These are phyloP conservation scores for Diorhabda elongata DNA, from an alignment of 1,140 invertebrate species.

Conservation along the genomic window DNA sequence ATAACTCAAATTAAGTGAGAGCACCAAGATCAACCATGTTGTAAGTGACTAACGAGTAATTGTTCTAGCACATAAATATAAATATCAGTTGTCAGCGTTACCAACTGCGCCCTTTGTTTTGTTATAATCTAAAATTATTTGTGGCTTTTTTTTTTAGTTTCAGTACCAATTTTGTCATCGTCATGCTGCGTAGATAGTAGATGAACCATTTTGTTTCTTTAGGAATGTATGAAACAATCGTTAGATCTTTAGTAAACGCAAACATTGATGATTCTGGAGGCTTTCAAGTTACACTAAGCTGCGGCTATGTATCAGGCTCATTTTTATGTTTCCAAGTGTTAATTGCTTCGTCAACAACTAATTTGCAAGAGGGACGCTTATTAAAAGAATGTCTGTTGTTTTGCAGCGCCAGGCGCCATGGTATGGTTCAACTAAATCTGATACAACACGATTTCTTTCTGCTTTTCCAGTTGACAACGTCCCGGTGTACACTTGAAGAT, in stretches of 20 bases:
- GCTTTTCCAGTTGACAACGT: too few relatives aligned
- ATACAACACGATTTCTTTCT: too few relatives aligned
- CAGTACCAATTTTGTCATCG: background rate
- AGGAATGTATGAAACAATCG: slow-evolving; percentile 33
- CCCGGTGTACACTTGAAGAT: too few relatives aligned
- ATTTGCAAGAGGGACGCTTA: slow-evolving; percentile 26
- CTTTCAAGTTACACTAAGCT: slow-evolving; percentile 2
- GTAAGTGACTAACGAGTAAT: too few relatives aligned
- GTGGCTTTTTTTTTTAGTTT: slow-evolving; percentile 33
- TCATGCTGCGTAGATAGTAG: slow-evolving; percentile 35
- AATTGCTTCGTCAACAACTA: slow-evolving; percentile 35
- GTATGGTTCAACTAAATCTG: too few relatives aligned
- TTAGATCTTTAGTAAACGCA: slow-evolving; percentile 34
- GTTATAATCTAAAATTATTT: slow-evolving; percentile 39
- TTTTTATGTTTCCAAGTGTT: slow-evolving; percentile 34
- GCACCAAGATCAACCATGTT: too few relatives aligned
- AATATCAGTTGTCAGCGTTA: slow-evolving; percentile 18
- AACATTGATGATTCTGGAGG: slow-evolving; percentile 29
- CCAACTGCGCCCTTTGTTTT: slow-evolving; percentile 28
- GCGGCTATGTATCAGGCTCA: slow-evolving; percentile 3
- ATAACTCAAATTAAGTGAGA: too few relatives aligned
- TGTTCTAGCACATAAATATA: too few relatives aligned
- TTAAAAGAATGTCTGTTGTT: slow-evolving; percentile 27
- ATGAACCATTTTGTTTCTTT: slow-evolving; percentile 35
- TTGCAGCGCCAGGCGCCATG: slow-evolving; percentile 8